Evolutionary conservation across 2,797 vertebrate species (phyloP).

Genomic region (Semotilus atromaculatus): DNA sequence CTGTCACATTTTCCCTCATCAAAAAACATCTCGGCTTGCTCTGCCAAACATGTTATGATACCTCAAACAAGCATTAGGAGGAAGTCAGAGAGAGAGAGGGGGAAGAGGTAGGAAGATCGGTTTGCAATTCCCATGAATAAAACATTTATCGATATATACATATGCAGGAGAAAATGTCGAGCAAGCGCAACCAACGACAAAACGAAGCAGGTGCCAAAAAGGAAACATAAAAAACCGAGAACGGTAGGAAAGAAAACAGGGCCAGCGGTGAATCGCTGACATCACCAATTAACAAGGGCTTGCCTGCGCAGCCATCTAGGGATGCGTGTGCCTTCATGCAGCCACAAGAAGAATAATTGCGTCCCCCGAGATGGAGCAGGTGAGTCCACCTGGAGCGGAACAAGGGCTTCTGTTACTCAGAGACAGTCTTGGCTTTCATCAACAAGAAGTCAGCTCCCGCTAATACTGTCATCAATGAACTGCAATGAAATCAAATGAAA

Average conservation of each 20-base stretch:
- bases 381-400: constrained; percentile 72
- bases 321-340: constrained; percentile 66
- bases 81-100: background rate
- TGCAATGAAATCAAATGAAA: constrained; percentile 57
- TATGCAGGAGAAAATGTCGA: constrained; percentile 75
- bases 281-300: constrained; percentile 77
- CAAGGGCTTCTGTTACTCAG: constrained; percentile 67
- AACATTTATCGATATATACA: constrained; percentile 78
- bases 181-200: constrained; percentile 71
- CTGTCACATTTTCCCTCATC: constrained; percentile 29
- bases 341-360: constrained; percentile 81
- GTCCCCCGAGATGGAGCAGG: constrained; percentile 80
- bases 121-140: constrained; percentile 78
- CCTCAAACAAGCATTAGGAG: constrained; percentile 44
- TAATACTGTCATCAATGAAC: constrained; percentile 71
- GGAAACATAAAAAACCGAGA: constrained; percentile 5
- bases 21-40: constrained; percentile 9
- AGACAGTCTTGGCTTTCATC: constrained; percentile 70
- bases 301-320: constrained; percentile 70
- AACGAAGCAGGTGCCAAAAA: constrained; percentile 61
- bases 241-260: constrained; percentile 58
- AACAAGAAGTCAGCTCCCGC: constrained; percentile 64
- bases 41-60: constrained; percentile 59
- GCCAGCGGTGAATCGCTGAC: constrained; percentile 73
- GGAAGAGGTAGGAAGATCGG: constrained; percentile 59